Evolutionary conservation across 2,888 invertebrate species (phyloP), one percentile per base, ranked within the genome.

Genomic region (Entomobrya multifasciata): DNA sequence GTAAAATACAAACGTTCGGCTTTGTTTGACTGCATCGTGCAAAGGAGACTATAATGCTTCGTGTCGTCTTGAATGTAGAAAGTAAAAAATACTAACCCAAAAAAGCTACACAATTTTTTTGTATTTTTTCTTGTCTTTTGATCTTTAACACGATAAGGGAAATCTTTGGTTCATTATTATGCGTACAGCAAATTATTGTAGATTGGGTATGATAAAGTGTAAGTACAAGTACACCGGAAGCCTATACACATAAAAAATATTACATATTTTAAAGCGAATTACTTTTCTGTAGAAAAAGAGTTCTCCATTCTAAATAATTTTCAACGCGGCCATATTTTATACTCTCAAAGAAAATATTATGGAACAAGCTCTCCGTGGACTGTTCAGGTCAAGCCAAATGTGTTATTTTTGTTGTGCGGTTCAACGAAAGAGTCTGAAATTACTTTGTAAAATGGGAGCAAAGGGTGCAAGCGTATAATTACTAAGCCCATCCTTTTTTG

Each of bases 101-200:
- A 8, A 70, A 70, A 22, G 25, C 41, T 57, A 41, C 57, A 60
- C 36, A 77, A 57, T 44, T 22, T 25, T 74, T 77, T 17, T 60
- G 41, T 57, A 44, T 20, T 47, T 70, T 36, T 36, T 4, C 8
- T 27, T 52, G 44, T 41, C 57, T 77, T n/a, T 57, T 41, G 55
- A 77, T 77, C 55, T 57, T 60, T 77, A 57, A 57, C n/a, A 11
- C 77, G 77, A 77, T 77, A 77, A 77, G 44, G 25, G 25, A 22
- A n/a, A 25, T 47, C 65, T 44, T 47, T n/a, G 47, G 47, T 70
- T 70, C 47, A 70, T 70, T 67, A 47, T 70, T 47, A 47, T 70
- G 70, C 70, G 70, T 70, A 70, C n/a, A n/a, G 47, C 70, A 70
- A 70, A 70, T 47, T 22, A 70, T 20, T 27, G 5, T 11, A 65